Conservation (phyloP, 2,113 vertebrate genomes). For the Perca fluviatilis region DNA sequence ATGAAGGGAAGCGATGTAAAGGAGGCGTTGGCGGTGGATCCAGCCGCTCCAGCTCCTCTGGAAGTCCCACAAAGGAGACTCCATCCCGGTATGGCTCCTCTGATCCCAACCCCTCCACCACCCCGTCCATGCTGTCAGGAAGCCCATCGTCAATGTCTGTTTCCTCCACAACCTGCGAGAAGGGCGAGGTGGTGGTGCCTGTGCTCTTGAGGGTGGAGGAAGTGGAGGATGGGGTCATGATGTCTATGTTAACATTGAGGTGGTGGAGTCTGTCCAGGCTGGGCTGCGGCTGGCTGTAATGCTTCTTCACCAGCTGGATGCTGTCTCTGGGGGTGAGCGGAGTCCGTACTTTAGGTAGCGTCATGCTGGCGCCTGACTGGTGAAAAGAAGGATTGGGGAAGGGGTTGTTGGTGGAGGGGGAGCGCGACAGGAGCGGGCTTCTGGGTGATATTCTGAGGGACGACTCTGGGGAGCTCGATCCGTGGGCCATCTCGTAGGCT, state of each 20-base stretch:
- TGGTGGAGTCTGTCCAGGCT: conserved; percentile 79
- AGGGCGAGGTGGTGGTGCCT: conserved; percentile 51
- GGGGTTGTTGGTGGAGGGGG: conserved; percentile 72
- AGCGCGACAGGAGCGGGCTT: conserved; percentile 72
- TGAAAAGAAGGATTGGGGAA: conserved; percentile 64
- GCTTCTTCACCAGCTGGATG: conserved; percentile 91
- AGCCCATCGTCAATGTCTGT: conserved; percentile 89
- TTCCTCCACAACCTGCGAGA: conserved; percentile 84
- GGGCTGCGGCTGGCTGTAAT: conserved; percentile 91
- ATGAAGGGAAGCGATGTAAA: conserved; percentile 90
- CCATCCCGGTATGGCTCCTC: conserved; percentile 56
- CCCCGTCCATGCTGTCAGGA: conserved; percentile 86
- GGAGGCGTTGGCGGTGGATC: conserved; percentile 90
- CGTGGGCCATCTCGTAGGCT: conserved; percentile 82
- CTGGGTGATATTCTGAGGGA: conserved; percentile 70
- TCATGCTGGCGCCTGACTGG: conserved; percentile 87
- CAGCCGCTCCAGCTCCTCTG: conserved; percentile 79
- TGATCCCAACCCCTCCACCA: conserved; percentile 74
- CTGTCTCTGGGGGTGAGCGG: conserved; percentile 88
- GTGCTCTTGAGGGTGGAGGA: conserved; percentile 71
- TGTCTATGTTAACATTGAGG: conserved; percentile 82
- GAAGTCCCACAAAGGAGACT: conserved; percentile 71
- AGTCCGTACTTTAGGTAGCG: conserved; percentile 89
- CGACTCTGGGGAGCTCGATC: conserved; percentile 60
- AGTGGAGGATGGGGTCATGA: conserved; percentile 66